phyloP scores from a whole-genome alignment of 2,888 invertebrate species.

The Lacanobia wlatinum region DNA sequence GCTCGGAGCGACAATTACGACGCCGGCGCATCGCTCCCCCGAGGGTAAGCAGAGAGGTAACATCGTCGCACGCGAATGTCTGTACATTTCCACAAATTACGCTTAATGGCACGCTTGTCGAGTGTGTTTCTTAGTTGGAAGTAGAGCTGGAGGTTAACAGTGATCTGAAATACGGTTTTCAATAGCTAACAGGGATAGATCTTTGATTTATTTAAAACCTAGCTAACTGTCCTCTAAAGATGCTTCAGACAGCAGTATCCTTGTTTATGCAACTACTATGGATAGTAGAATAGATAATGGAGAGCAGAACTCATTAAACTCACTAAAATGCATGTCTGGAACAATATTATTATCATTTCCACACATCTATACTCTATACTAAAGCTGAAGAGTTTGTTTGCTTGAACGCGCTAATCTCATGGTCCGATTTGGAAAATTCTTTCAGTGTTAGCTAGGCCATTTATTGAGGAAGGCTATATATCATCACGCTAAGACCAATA shows the following conservation, averaged over 20 bases:
- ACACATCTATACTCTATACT: no score
- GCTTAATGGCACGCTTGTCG: conserved; percentile 44
- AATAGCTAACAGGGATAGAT: conserved; percentile 7
- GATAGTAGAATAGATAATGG: no score
- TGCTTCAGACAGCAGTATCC: background rate
- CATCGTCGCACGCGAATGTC: conserved; percentile 39
- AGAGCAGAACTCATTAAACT: no score
- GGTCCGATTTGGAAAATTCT: no score
- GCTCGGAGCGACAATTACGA: conserved; percentile 54
- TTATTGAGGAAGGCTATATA: no score
- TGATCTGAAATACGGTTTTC: conserved; percentile 33
- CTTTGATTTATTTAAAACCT: background rate
- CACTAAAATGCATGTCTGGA: no score
- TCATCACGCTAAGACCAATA: no score
- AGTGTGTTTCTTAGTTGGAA: conserved; percentile 33
- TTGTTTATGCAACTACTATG: background rate
- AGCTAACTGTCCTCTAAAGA: background rate
- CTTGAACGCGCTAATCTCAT: no score
- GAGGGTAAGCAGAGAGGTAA: conserved; percentile 34
- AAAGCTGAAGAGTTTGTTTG: no score
- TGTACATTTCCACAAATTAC: conserved; percentile 51
- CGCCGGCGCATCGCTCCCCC: conserved; percentile 43
- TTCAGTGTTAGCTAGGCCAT: no score
- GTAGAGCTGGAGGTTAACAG: conserved; percentile 21
- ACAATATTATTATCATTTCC: no score